Base-by-base conservation (phyloP, 2,888 invertebrate species). In the Labia minor region DNA sequence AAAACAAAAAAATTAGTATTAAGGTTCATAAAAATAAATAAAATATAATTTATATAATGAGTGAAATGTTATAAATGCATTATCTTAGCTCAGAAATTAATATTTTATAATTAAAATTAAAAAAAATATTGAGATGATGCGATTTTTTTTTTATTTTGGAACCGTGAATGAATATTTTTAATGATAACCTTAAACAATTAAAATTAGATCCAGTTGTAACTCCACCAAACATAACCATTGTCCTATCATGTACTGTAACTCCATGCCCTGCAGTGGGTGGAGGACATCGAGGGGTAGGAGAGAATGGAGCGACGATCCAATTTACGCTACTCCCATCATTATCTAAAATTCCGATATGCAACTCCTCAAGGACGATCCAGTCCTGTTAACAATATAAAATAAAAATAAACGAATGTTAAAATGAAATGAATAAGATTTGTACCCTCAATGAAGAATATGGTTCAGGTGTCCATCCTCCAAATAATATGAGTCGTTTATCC, bases 391-490 rank as follows among this genome's bases (percentile, higher is more conserved):
- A 49, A 49, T 49, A 8, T 49, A 14, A 26, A 37, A 69, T 62
- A 65, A 61, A 18, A n/a, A 65, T 63, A 10, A 33, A 19, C 63
- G 26, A 61, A 18, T 16, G 14, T 63, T 68, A 26, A 21, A 66
- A 49, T 33, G 19, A 65, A 66, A 67, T 64, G 1, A 64, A 33
- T 49, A 21, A 63, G n/a, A 18, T 26, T 67, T 18, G 10, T 72
- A 86, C 89, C 77, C 91, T 91, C 76, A 90, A 88, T 64, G 89
- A 83, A 65, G 93, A 92, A 77, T 91, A 86, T 67, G 90, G 81
- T 70, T 93, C 89, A 20, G 95, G 94, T 78, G 95, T 90, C 93
- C 95, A 96, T 4, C 97, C 97, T 62, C 97, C 97, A 81, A 95
- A 97, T 66, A 98, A 80, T 69, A 93, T 83, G 71, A 97, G 81